Evolutionary conservation across 2,888 invertebrate genomes (phyloP).

Genomic region (Oligia fasciuncula): DNA sequence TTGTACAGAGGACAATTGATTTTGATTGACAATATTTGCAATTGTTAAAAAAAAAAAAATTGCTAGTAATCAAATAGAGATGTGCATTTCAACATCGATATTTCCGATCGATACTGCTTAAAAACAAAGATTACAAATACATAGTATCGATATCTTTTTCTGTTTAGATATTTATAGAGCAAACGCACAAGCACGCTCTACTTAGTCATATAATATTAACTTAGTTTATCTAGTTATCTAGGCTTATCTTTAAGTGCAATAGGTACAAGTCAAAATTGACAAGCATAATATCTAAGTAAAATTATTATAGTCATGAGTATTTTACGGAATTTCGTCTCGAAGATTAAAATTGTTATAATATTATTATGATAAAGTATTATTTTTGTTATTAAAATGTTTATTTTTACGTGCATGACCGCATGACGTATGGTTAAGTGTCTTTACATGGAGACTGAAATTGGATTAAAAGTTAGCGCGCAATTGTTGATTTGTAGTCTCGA

Average conservation of each 20-base stretch:
- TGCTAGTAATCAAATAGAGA: slow-evolving; percentile 24
- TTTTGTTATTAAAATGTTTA: slow-evolving; percentile 61
- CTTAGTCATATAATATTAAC: slow-evolving; percentile 79
- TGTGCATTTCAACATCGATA: slow-evolving; percentile 49
- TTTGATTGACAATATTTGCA: slow-evolving; percentile 34
- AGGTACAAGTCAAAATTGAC: slow-evolving; percentile 85
- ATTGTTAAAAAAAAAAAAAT: slow-evolving; percentile 29
- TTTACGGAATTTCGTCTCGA: slow-evolving; percentile 42
- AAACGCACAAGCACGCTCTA: slow-evolving; percentile 82
- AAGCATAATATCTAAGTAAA: slow-evolving; percentile 69
- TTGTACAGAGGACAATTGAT: slow-evolving; percentile 29
- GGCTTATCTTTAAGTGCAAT: slow-evolving; percentile 76
- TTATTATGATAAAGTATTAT: slow-evolving; percentile 65
- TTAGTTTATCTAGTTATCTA: slow-evolving; percentile 69
- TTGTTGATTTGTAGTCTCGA: slow-evolving; percentile 44
- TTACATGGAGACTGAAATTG: slow-evolving; percentile 70
- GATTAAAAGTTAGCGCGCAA: slow-evolving; percentile 55
- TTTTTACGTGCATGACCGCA: slow-evolving; percentile 65
- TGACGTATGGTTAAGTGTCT: slow-evolving; percentile 64
- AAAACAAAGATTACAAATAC: slow-evolving; percentile 62
- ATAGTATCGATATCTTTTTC: slow-evolving; percentile 54
- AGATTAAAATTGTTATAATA: slow-evolving; percentile 61
- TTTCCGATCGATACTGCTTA: slow-evolving; percentile 50
- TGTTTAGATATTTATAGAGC: slow-evolving; percentile 67
- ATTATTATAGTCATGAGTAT: slow-evolving; percentile 54